phyloP scores from a whole-genome alignment of 1,140 invertebrate genomes.

The Aphelenchoides besseyi region DNA sequence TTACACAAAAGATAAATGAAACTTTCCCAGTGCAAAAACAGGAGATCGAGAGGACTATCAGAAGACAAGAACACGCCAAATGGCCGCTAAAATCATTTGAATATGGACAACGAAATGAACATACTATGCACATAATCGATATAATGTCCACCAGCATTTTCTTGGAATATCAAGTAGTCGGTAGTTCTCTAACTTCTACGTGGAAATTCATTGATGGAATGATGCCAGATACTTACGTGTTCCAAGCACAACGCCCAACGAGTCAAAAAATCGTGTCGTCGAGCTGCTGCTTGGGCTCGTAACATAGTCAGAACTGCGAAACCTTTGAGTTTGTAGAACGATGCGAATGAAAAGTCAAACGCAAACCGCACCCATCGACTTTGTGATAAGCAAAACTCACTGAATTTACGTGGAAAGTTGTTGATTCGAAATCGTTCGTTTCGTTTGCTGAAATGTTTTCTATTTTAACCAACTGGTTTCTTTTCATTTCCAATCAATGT shows the following conservation, averaged over 20 bases:
- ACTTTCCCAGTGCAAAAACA: constrained; percentile 37
- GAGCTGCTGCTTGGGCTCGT: background rate
- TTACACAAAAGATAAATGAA: constrained; percentile 26
- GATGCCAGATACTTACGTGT: background rate
- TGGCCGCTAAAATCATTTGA: no score
- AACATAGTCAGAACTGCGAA: no score
- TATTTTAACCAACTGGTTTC: no score
- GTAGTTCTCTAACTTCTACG: constrained; percentile 9
- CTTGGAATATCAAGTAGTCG: constrained; percentile 26
- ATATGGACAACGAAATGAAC: no score
- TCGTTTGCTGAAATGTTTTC: no score
- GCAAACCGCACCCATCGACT: no score
- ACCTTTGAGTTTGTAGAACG: no score
- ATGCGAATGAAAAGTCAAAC: no score
- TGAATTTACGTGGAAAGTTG: no score
- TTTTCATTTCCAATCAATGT: no score
- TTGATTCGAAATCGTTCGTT: no score
- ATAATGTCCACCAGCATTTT: constrained; percentile 23
- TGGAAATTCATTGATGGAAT: background rate
- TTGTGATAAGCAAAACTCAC: no score
- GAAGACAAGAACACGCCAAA: background rate
- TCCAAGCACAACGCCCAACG: background rate
- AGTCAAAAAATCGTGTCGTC: background rate
- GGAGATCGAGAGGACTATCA: constrained; percentile 26
- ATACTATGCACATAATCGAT: background rate